Evolutionary conservation across 2,888 invertebrate genomes (phyloP).

Genomic region (Epinotia ramella): DNA sequence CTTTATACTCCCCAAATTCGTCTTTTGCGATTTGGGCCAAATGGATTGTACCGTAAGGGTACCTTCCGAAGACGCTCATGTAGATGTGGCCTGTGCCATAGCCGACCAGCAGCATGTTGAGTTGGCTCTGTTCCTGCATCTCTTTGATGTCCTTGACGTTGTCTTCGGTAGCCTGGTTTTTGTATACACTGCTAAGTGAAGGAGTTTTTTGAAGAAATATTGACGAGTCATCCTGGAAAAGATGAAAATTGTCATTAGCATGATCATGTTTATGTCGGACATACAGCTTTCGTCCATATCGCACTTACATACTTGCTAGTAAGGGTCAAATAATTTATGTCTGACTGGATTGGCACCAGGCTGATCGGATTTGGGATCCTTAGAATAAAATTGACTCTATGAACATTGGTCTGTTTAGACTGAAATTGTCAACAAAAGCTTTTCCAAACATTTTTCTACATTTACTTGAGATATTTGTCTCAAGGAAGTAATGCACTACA

Average conservation of each 20-base stretch:
- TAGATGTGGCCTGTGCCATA: conserved; percentile 89
- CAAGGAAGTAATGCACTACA: too few species aligned
- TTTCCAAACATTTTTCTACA: too few species aligned
- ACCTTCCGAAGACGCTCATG: conserved; percentile 93
- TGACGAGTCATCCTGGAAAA: conserved; percentile 77
- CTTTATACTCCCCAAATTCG: conserved; percentile 84
- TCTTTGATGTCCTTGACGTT: conserved; percentile 86
- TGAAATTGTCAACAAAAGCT: too few species aligned
- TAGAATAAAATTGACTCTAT: too few species aligned
- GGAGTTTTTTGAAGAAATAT: conserved; percentile 86
- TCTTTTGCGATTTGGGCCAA: conserved; percentile 84
- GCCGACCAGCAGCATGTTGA: conserved; percentile 93
- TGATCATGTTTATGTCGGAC: too few species aligned
- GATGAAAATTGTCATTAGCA: background rate
- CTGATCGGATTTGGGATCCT: too few species aligned
- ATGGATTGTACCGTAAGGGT: conserved; percentile 90
- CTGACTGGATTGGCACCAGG: too few species aligned
- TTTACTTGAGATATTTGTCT: too few species aligned
- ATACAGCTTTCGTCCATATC: too few species aligned
- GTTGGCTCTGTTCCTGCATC: conserved; percentile 84
- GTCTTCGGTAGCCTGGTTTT: conserved; percentile 82
- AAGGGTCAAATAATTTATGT: too few species aligned
- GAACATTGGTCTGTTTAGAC: too few species aligned
- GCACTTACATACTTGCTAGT: too few species aligned
- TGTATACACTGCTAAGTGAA: conserved; percentile 81